Evolutionary conservation across 2,888 invertebrate species (phyloP).

Genomic region (Cetonia aurata): DNA sequence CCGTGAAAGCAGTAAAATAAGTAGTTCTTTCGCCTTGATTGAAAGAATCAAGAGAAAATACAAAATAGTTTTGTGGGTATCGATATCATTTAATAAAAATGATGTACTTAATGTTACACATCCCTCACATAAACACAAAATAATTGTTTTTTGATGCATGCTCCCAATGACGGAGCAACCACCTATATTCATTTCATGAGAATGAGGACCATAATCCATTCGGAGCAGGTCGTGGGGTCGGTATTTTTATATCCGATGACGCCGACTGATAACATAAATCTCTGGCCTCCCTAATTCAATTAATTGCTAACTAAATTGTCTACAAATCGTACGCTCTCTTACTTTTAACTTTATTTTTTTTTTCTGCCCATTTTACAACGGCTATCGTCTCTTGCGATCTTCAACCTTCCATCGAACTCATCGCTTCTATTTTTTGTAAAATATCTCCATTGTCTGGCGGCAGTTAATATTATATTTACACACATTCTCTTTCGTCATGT

Average conservation of each 20-base stretch:
- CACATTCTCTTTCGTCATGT: too few species aligned
- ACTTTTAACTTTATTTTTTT: constrained; percentile 44
- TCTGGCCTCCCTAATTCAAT: constrained; percentile 54
- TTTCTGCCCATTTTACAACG: constrained; percentile 8
- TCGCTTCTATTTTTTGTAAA: constrained; percentile 21
- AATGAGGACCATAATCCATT: constrained; percentile 42
- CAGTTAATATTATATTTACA: too few species aligned
- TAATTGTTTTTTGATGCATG: too few species aligned
- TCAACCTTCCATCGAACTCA: constrained; percentile 13
- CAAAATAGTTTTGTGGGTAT: too few species aligned
- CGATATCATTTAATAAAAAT: too few species aligned
- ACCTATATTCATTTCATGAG: too few species aligned
- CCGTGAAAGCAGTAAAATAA: too few species aligned
- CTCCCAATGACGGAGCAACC: too few species aligned
- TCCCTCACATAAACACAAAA: too few species aligned
- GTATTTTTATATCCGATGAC: constrained; percentile 54
- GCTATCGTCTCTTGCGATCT: constrained; percentile 42
- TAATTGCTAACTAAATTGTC: constrained; percentile 56
- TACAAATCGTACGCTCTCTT: constrained; percentile 52
- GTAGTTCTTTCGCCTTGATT: too few species aligned
- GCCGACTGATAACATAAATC: constrained; percentile 54
- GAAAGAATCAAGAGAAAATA: too few species aligned
- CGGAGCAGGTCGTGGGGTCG: constrained; percentile 48
- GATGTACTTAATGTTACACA: too few species aligned
- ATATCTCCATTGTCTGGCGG: neutral